Evolutionary conservation across 2,888 invertebrate species (phyloP), one percentile per base, ranked within the genome.

Genomic region (Drepanosiphum platanoidis): DNA sequence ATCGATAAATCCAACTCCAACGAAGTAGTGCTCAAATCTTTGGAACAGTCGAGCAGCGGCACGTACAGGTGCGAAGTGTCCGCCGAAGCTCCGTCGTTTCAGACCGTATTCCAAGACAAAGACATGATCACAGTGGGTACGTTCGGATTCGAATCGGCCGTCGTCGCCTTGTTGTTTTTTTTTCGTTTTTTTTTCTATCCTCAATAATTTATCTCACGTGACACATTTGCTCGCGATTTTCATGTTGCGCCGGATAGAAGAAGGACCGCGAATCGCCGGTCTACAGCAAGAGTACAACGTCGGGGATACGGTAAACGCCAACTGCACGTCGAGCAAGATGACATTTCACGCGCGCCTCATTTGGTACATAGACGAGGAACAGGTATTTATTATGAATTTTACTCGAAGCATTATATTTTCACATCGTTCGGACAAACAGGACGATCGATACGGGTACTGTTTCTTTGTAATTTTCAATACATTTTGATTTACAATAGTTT

Each of bases 1-100:
- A 89, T 93, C 88, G 92, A 92, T 87, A 93, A 93, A 89, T 92
- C 92, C 5, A 93, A 93, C 87, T 93, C 93, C 86, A 92, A 92
- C 82, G 92, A 92, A 87, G 92, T 94, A 87, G 92, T 93, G 80
- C 90, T 95, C 88, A 91, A 92, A 87, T 92, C 93, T 27, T 94
- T 95, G 86, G 92, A 92, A 87, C 90, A 94, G 88, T 92, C 93
- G 90, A 93, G 94, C 86, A 93, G 94, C 77, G 95, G 95, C 71
- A 91, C 94, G 87, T 94, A 94, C 90, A 92, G 94, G 87, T 95
- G 94, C 89, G 95, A 95, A 90, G 94, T 95, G 87, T 94, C 94
- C 64, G 95, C 94, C 52, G 94, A 95, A 89, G 92, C 94, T 87
- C 94, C 95, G 46, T 93, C 94, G 86, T 95, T 95, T 90, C 94